Percentiles rank a stretch among this genome's conserved stretches.
Conservation (phyloP, 2,113 vertebrate genomes). For the Pterophyllum scalare region DNA sequence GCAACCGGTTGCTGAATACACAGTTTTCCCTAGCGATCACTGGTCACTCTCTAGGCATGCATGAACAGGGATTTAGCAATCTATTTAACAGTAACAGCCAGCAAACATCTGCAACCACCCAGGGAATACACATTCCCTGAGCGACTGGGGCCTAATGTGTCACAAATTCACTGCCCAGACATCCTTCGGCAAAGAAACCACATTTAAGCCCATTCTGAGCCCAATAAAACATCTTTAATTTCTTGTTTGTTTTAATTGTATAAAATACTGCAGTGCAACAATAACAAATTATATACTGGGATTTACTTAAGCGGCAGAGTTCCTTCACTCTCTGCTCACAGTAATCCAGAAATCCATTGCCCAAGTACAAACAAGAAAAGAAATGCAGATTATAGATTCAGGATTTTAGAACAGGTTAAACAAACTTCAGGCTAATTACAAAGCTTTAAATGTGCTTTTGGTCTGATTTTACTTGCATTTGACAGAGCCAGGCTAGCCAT, state of each 20-base stretch:
- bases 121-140: neutral
- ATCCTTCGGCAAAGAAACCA: neutral
- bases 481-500: neutral
- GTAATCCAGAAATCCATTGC: neutral
- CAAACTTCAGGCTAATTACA: neutral
- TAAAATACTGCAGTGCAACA: neutral
- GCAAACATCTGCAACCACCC: neutral
- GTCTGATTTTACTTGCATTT: neutral
- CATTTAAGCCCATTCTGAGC: neutral
- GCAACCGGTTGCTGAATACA: neutral
- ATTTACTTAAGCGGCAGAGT: neutral
- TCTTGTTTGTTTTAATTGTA: neutral
- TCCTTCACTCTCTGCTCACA: neutral
- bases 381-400: neutral
- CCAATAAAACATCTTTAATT: neutral
- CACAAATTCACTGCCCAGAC: neutral
- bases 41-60: neutral
- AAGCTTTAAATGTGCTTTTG: neutral
- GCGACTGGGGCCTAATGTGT: neutral
- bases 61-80: neutral
- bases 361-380: neutral
- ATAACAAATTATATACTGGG: neutral
- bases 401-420: neutral
- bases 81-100: neutral
- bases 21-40: neutral